Evolutionary conservation across 2,888 invertebrate species (phyloP).

Genomic region (Synanthedon myopaeformis): DNA sequence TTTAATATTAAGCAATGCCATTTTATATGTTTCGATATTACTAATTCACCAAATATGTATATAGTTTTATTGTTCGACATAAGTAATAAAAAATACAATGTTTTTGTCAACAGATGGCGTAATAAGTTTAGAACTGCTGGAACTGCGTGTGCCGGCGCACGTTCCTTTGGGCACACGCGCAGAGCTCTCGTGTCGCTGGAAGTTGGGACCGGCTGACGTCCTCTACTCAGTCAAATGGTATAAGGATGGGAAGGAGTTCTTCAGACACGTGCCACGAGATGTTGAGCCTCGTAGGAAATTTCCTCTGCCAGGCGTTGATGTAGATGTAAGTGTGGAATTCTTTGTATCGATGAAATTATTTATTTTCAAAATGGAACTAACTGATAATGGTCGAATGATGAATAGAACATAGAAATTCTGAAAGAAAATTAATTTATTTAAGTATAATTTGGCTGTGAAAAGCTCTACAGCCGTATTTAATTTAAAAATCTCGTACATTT

Average conservation of each 20-base stretch:
- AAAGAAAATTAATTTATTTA: too few species aligned
- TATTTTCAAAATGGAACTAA: too few species aligned
- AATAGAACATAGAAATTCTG: too few species aligned
- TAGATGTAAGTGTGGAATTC: slow-evolving; percentile 75
- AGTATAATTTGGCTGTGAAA: too few species aligned
- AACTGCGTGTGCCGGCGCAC: slow-evolving; percentile 84
- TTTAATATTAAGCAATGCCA: too few species aligned
- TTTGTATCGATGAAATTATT: too few species aligned
- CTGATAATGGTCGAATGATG: too few species aligned
- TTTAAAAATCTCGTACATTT: too few species aligned
- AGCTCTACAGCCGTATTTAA: too few species aligned
- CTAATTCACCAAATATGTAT: background rate
- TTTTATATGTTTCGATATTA: too few species aligned
- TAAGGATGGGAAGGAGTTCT: slow-evolving; percentile 91
- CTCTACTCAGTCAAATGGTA: slow-evolving; percentile 94
- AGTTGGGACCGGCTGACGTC: slow-evolving; percentile 80
- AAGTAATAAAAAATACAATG: too few species aligned
- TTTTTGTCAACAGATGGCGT: slow-evolving; percentile 34
- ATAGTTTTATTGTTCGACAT: background rate
- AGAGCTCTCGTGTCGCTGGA: slow-evolving; percentile 83
- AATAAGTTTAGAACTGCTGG: slow-evolving; percentile 75
- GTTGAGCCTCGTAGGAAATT: slow-evolving; percentile 85
- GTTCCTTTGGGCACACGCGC: slow-evolving; percentile 83
- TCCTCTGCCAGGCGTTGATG: slow-evolving; percentile 82
- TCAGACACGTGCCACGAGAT: slow-evolving; percentile 86